Percentiles rank a stretch among this genome's conserved stretches.
phyloP scores from a whole-genome alignment of 2,888 invertebrate species.

The Brassicogethes aeneus region DNA sequence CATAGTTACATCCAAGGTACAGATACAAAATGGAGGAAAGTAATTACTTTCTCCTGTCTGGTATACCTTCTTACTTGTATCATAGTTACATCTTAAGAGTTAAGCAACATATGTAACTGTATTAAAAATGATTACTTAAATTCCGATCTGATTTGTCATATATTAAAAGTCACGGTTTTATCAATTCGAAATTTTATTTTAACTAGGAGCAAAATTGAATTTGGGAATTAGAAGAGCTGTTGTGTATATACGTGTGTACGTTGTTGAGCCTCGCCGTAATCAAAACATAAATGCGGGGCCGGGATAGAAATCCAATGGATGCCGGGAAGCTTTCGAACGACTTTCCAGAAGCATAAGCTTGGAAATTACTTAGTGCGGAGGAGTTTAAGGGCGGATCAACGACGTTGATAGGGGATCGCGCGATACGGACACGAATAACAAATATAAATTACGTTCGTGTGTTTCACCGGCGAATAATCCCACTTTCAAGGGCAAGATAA shows the following conservation, averaged over 20 bases:
- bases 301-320: neutral
- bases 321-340: neutral
- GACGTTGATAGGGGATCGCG: neutral
- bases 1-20: too few relatives aligned
- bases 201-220: too few relatives aligned
- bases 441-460: neutral
- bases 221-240: neutral
- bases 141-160: too few relatives aligned
- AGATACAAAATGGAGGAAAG: too few relatives aligned
- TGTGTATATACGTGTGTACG: neutral
- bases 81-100: too few relatives aligned
- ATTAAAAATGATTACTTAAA: too few relatives aligned
- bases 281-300: slow-evolving; percentile 1
- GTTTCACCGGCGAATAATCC: neutral
- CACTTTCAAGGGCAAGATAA: too few relatives aligned
- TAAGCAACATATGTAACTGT: too few relatives aligned
- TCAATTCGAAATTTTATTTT: too few relatives aligned
- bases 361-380: slow-evolving; percentile 2
- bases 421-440: neutral
- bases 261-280: neutral
- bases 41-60: too few relatives aligned
- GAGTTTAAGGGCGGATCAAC: neutral
- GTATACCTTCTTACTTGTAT: too few relatives aligned
- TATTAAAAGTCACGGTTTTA: too few relatives aligned
- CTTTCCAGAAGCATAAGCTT: neutral